phyloP scores from a whole-genome alignment of 2,797 vertebrate genomes.

The Phrynocephalus forsythii region DNA sequence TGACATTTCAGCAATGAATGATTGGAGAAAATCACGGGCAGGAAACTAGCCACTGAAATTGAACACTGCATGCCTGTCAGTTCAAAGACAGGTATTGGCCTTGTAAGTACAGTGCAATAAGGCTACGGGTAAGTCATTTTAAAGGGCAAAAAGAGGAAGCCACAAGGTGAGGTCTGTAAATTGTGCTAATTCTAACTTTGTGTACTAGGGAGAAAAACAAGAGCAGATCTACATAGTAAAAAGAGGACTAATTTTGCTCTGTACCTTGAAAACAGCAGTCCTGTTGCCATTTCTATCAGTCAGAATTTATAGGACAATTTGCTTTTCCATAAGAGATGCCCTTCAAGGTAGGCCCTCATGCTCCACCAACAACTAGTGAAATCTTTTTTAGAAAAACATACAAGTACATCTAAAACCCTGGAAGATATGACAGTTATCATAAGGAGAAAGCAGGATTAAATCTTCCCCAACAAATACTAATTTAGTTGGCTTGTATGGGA shows the following conservation, averaged over 20 bases:
- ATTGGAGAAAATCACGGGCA: constrained; percentile 24
- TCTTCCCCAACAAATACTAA: too few species aligned
- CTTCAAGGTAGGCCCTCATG: not conserved
- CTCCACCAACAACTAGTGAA: too few species aligned
- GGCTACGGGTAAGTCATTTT: constrained; percentile 25
- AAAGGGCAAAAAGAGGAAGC: not conserved
- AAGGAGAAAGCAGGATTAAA: too few species aligned
- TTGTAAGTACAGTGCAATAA: constrained; percentile 24
- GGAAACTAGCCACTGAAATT: constrained; percentile 8
- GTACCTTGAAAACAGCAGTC: constrained; percentile 17
- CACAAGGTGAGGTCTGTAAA: not conserved
- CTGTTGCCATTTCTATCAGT: constrained; percentile 29
- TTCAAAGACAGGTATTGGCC: constrained; percentile 5
- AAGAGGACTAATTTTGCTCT: not conserved
- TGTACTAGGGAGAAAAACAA: not conserved
- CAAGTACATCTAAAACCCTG: not conserved
- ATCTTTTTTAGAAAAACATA: not conserved
- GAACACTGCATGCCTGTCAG: not conserved
- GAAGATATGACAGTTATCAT: not conserved
- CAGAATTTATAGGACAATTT: constrained; percentile 11
- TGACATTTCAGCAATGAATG: not conserved
- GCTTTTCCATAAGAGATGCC: not conserved
- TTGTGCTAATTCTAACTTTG: not conserved
- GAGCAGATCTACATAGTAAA: constrained; percentile 22
- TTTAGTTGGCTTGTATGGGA: too few species aligned